phyloP scores from a whole-genome alignment of 2,888 invertebrate genomes.

The Dynastes maya region DNA sequence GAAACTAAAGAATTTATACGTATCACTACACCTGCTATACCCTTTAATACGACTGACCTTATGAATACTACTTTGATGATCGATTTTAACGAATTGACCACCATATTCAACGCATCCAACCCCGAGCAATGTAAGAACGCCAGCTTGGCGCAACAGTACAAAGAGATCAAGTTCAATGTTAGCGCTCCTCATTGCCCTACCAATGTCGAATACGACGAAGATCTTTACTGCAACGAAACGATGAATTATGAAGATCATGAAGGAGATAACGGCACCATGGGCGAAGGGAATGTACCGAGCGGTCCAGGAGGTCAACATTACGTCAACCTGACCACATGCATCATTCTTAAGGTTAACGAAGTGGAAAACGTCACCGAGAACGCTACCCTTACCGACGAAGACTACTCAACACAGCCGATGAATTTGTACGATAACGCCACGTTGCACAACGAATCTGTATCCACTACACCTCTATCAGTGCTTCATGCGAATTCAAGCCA shows the following conservation, averaged over 20 bases:
- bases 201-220: constrained; percentile 44
- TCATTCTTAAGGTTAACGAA: constrained; percentile 18
- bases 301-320: not conserved
- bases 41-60: too few relatives aligned
- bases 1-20: too few relatives aligned
- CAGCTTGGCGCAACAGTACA: constrained; percentile 25
- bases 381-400: not conserved
- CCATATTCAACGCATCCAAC: not conserved
- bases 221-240: constrained; percentile 33
- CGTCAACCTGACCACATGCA: constrained; percentile 39
- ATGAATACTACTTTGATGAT: too few relatives aligned
- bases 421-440: not conserved
- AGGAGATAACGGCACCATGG: not conserved
- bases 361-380: not conserved
- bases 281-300: too few relatives aligned
- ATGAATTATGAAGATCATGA: constrained; percentile 1
- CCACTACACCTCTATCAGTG: not conserved
- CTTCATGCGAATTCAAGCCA: constrained; percentile 2
- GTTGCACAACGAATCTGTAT: not conserved
- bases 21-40: too few relatives aligned
- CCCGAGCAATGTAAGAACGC: constrained; percentile 30
- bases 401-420: constrained; percentile 17
- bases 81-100: too few relatives aligned
- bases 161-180: constrained; percentile 9
- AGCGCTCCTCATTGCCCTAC: constrained; percentile 44